Evolutionary conservation across 2,113 vertebrate genomes (phyloP), one percentile per base, ranked within the genome.

Genomic region (Serilophus lunatus): DNA sequence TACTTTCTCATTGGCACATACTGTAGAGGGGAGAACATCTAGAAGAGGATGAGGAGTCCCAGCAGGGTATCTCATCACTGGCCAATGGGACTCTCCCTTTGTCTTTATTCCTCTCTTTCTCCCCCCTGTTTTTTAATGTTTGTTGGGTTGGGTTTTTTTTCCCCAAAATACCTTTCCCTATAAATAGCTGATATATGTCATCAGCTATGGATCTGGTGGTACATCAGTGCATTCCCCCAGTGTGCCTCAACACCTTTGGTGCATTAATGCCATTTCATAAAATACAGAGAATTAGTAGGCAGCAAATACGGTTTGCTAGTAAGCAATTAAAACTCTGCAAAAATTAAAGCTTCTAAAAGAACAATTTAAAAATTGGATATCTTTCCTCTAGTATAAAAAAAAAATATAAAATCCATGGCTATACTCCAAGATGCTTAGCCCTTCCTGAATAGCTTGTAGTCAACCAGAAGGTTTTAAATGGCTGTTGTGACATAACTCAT

Each of bases 161-260:
- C 38, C 25, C 2, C 0, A 70, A 45, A 78, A 26, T 57, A 59
- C 11, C 28, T 61, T 65, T 89, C 3, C 0, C n/a, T 57, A 18
- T 20, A 6, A 35, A 56, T 40, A 74, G 14, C 3, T 53, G 35
- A 79, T 49, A 31, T 33, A 38, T 18, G 11, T 17, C 47, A 81
- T 57, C 65, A 72, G 1, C 25, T 47, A 24, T 24, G 51, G n/a
- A 36, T 38, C n/a, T 89, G 42, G 13, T 17, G 60, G 45, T 22
- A n/a, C 6, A 61, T 29, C n/a, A 49, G 53, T 29, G 40, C 44
- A 16, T 1, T n/a, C n/a, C n/a, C 0, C 22, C 56, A 83, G 26
- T 0, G 0, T 60, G 12, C 22, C 23, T 6, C 72, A 72, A 6
- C 18, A 38, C 9, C 20, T 38, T 36, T 23, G 17, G 36, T 11